phyloP scores from a whole-genome alignment of 2,888 invertebrate genomes.

The Ametastegia equiseti region DNA sequence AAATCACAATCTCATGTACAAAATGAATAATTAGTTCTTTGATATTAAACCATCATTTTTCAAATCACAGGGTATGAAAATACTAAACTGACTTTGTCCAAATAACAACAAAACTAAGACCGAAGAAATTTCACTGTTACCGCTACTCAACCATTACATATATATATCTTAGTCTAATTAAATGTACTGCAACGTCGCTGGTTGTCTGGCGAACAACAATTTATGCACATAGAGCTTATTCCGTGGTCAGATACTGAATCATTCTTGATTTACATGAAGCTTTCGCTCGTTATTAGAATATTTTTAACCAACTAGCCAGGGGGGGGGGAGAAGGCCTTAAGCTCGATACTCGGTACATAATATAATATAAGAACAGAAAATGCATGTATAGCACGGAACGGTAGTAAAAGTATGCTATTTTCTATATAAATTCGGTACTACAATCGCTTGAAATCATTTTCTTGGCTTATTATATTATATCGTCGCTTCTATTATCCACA shows the following conservation, averaged over 20 bases:
- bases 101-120: neutral
- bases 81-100: too few species aligned
- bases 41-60: too few species aligned
- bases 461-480: conserved; percentile 9
- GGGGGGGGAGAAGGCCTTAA: neutral
- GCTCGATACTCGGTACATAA: too few species aligned
- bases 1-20: too few species aligned
- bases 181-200: neutral
- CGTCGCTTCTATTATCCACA: conserved; percentile 29
- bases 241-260: neutral
- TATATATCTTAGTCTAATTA: neutral
- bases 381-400: conserved; percentile 69
- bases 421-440: conserved; percentile 52
- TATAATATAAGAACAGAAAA: conserved; percentile 29
- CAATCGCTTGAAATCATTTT: conserved; percentile 46
- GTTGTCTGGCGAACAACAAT: neutral
- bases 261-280: neutral
- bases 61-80: too few species aligned
- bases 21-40: too few species aligned
- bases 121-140: too few species aligned
- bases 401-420: conserved; percentile 57
- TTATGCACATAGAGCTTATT: neutral
- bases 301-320: neutral
- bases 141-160: too few species aligned
- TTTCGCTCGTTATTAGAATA: neutral